Percentiles rank a stretch among this genome's conserved stretches.
Conservation (phyloP, 2,113 vertebrate species). For the Ptyas mucosa region DNA sequence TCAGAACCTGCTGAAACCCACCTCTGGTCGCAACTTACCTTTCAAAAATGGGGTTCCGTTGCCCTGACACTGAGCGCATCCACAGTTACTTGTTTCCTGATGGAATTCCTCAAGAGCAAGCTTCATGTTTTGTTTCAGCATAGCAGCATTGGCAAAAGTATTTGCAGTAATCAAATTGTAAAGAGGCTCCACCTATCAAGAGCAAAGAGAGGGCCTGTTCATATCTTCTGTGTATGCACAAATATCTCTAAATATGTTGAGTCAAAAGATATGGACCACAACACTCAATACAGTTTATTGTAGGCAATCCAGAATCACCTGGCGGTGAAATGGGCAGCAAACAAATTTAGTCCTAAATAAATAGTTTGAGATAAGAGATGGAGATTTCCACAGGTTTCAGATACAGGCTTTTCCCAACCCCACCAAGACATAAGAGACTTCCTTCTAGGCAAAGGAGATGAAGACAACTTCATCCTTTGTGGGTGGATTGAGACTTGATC, state of each 20-base stretch:
- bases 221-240: background rate
- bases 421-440: background rate
- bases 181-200: slow-evolving; percentile 75
- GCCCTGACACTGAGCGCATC: slow-evolving; percentile 80
- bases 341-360: background rate
- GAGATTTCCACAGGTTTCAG: background rate
- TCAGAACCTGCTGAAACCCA: too few species aligned
- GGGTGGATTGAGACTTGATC: background rate
- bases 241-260: background rate
- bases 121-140: slow-evolving; percentile 81
- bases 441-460: background rate
- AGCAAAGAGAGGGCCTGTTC: background rate
- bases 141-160: slow-evolving; percentile 68
- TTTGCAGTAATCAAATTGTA: slow-evolving; percentile 80
- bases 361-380: background rate
- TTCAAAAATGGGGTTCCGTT: slow-evolving; percentile 81
- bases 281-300: background rate
- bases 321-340: background rate
- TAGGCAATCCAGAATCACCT: background rate
- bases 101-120: slow-evolving; percentile 80
- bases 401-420: background rate
- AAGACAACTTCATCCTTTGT: background rate
- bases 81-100: slow-evolving; percentile 79
- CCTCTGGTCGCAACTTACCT: slow-evolving; percentile 67
- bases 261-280: background rate